These are phyloP conservation scores for Lasioglossum oenotherae DNA, from an alignment of 2,888 invertebrate genomes.

Conservation along the genomic window DNA sequence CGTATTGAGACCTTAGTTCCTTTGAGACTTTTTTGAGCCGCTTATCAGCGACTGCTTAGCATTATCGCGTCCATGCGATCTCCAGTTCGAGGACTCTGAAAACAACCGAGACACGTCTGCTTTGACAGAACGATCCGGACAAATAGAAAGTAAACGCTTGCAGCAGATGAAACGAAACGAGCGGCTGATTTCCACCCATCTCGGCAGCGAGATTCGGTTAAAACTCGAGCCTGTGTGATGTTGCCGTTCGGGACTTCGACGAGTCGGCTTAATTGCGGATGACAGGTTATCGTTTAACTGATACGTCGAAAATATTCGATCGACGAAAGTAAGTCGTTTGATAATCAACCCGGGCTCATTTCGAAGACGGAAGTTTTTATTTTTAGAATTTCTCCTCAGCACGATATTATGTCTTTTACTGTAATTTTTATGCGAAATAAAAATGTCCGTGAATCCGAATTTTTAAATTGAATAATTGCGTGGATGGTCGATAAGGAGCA, in stretches of 20 bases:
- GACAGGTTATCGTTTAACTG: neutral
- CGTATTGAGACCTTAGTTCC: too few relatives aligned
- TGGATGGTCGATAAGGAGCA: constrained; percentile 30
- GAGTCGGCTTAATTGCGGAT: neutral
- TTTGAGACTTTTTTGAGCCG: too few relatives aligned
- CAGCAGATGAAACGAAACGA: constrained; percentile 2
- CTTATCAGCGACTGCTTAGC: constrained; percentile 66
- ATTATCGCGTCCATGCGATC: constrained; percentile 41
- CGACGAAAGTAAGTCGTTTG: neutral
- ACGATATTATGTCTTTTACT: too few relatives aligned
- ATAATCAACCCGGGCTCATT: neutral
- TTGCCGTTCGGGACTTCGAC: neutral
- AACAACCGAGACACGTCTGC: constrained; percentile 40
- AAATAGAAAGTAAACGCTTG: constrained; percentile 55
- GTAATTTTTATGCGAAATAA: too few relatives aligned
- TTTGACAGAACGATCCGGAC: constrained; percentile 58
- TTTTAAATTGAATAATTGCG: constrained; percentile 26
- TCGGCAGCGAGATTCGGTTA: neutral
- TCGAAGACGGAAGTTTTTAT: neutral
- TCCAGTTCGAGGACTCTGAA: constrained; percentile 44
- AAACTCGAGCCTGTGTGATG: neutral
- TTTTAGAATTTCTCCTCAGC: too few relatives aligned
- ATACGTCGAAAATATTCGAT: neutral
- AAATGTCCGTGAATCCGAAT: constrained; percentile 10
- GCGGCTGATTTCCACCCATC: neutral